Base-by-base conservation (phyloP, 2,888 invertebrate genomes). In the Platycheirus albimanus region DNA sequence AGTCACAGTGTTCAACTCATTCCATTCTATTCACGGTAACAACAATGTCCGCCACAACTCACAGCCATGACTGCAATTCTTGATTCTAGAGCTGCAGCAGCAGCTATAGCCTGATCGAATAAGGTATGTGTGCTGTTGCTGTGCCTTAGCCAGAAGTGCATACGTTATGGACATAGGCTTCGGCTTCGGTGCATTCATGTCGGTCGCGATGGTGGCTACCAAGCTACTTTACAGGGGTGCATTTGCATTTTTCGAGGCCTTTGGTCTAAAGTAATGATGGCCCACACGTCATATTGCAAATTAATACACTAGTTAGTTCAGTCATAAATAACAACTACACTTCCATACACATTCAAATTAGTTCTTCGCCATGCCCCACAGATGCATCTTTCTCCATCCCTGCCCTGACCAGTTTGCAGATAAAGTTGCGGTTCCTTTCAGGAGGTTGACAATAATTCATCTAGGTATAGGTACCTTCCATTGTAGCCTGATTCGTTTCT, bases 11-110 rank as follows among this genome's bases (percentile, higher is more conserved):
- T 61, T 51, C 83, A 72, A 74, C 78, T 83, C 83, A 83, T 83
- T 83, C 83, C 72, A 83, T 78, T 83, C 78, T 83, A 83, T 83
- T 78, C 83, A 78, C 72, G 72, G 67, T 83, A 67, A 61, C 67
- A 72, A 71, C 63, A 77, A 67, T 83, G 81, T 83, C 72, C 77
- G 83, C 61, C 69, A 58, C 58, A 43, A 43, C 70, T 66, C 52
- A 52, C 76, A 71, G 77, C 81, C 81, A 81, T 77, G 81, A 81
- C 77, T 81, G 78, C 74, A 83, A 83, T 83, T 78, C 78, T 83
- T 83, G 83, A 83, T 83, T 83, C 78, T 83, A 77, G 72, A 83
- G 67, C 72, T 72, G 49, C 64, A 45, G 24, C 20, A 51, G 66
- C 30, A 51, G 56, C 52, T 28, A 24, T 33, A 43, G 51, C 33